These are phyloP conservation scores for Bagarius yarrelli DNA, from an alignment of 2,113 vertebrate species.

Conservation along the genomic window DNA sequence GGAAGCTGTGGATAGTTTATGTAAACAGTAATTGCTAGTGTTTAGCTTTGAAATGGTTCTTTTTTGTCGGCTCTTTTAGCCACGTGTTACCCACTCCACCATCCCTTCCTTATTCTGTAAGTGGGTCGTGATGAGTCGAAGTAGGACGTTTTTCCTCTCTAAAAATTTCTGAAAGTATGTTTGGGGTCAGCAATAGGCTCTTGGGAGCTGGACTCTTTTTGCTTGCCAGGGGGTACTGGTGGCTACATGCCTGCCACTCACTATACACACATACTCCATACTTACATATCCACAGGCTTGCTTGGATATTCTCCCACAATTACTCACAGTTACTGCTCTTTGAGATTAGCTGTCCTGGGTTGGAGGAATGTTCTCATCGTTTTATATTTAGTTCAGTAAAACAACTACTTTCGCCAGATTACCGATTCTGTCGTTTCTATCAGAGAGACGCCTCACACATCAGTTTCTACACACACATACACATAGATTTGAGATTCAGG, in stretches of 20 bases:
- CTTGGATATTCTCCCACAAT: neutral
- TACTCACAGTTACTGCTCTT: too few relatives aligned
- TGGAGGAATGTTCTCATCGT: too few relatives aligned
- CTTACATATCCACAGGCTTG: neutral
- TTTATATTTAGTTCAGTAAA: too few relatives aligned
- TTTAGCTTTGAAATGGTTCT: neutral
- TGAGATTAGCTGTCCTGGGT: too few relatives aligned
- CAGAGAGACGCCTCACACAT: neutral
- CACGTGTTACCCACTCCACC: neutral
- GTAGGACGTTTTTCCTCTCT: slow-evolving; percentile 32
- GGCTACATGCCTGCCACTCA: neutral
- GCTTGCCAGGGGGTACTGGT: slow-evolving; percentile 18
- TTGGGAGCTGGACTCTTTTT: slow-evolving; percentile 48
- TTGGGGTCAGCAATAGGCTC: slow-evolving; percentile 24
- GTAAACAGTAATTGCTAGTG: neutral
- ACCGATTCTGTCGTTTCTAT: too few relatives aligned
- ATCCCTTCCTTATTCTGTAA: slow-evolving; percentile 17
- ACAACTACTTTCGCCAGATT: too few relatives aligned
- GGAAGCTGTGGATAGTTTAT: neutral
- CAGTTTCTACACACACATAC: neutral
- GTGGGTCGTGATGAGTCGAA: slow-evolving; percentile 28
- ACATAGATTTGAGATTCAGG: slow-evolving; percentile 30
- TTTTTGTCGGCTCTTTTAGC: neutral
- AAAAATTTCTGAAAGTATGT: slow-evolving; percentile 14
- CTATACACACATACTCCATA: neutral